Base-by-base conservation (phyloP, 2,113 vertebrate genomes). In the Petroica traversi region DNA sequence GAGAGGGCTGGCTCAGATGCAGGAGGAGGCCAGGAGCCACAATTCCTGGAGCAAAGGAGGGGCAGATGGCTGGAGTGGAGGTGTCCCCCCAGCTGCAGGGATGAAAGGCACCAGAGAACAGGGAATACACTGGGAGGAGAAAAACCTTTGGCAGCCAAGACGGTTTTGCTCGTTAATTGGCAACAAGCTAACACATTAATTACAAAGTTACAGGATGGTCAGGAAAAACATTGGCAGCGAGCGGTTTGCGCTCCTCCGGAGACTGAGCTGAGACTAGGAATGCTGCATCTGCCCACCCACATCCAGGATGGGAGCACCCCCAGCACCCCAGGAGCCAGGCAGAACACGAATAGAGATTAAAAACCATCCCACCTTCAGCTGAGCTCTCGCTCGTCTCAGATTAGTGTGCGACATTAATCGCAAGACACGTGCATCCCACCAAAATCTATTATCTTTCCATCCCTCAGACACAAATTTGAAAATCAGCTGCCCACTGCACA, bases 161-260 rank as follows among this genome's bases (percentile, higher is more conserved):
- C 8, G 49, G 67, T 61, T 93, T 89, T 54, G n/a, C 74, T 51
- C 68, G 76, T 92, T 96, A 95, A 95, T 79, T 96, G 81, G 80
- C 95, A 95, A 68, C 69, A 68, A 87, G 74, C 74, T 79, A 92
- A 75, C 41, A 49, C 33, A 9, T 45, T 88, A 94, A 88, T 92
- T 87, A 95, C 66, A 58, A 82, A 92, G 68, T 86, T 91, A 41
- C 89, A 76, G 46, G 23, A 58, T 0, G 34, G 84, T 62, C 45
- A 85, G 41, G 51, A 19, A 74, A 69, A 71, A 6, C 61, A 66
- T 0, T 34, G 62, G 38, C 77, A 93, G 73, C 28, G n/a, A 74
- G 40, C 54, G 8, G 49, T 58, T 67, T 12, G 6, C 79, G 57
- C 79, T 87, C 66, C 94, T 87, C n/a, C 5, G 0, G n/a, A 91